Evolutionary conservation across 2,797 vertebrate genomes (phyloP).

Genomic region (Mormyrops boulengeri): DNA sequence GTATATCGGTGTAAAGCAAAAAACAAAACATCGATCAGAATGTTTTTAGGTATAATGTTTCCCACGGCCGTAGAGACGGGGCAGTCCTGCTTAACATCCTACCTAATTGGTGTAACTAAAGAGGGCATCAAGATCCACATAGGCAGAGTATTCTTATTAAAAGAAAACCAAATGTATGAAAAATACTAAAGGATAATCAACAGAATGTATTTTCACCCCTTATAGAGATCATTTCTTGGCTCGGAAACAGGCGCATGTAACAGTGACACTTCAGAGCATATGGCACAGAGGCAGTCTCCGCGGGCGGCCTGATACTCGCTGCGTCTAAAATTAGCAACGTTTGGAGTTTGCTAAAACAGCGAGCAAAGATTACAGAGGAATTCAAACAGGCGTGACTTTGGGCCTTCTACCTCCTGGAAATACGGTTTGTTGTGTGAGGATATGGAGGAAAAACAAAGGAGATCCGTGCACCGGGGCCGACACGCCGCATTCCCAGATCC

Average conservation of each 20-base stretch:
- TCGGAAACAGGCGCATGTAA: neutral
- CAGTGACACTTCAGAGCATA: neutral
- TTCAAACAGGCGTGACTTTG: constrained; percentile 15
- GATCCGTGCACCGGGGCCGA: neutral
- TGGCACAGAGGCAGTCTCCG: constrained; percentile 13
- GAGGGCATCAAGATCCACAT: neutral
- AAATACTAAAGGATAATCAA: neutral
- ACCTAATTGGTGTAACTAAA: neutral
- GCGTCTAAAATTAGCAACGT: constrained; percentile 34
- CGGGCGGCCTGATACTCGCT: constrained; percentile 15
- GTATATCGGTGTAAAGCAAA: neutral
- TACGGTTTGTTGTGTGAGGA: neutral
- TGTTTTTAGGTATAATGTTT: neutral
- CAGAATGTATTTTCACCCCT: constrained; percentile 15
- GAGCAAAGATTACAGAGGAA: constrained; percentile 30
- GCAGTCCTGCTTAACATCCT: neutral
- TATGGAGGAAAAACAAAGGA: neutral
- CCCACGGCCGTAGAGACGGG: neutral
- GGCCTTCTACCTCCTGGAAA: neutral
- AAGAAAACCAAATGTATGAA: neutral
- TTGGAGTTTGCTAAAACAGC: constrained; percentile 24
- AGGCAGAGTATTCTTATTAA: neutral
- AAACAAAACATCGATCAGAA: neutral
- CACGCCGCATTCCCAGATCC: neutral
- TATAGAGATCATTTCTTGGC: constrained; percentile 17